Base-by-base conservation (phyloP, 2,113 vertebrate genomes). In the Todiramphus saurophagus region DNA sequence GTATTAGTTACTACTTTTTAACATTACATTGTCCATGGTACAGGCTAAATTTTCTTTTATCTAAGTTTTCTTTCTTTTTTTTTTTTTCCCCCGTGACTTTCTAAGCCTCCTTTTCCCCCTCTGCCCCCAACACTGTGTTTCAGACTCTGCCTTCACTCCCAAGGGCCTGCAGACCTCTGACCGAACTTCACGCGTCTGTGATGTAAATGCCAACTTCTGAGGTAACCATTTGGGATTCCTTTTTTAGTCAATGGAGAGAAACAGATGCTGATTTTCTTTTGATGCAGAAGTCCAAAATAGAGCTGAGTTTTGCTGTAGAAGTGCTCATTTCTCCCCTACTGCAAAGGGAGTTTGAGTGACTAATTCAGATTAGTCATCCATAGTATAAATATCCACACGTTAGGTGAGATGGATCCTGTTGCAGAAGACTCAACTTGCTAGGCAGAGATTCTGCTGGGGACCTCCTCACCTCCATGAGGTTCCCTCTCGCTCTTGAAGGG, bases 101-200 rank as follows among this genome's bases (percentile, higher is more conserved):
- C 55, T 58, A 6, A 79, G 46, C 31, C 11, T 15, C 23, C 25
- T 13, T 17, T 53, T 39, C 30, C 14, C 10, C 15, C 44, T 13
- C 3, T 2, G 1, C 10, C 6, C 23, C 6, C 5, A 15, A 0
- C 8, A 2, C 16, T 25, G 50, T 48, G 11, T 83, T 86, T n/a
- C 53, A 64, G 86, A 8, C 37, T 39, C 60, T 89, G 50, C 74
- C 78, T 84, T 85, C 14, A 1, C 24, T 75, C 84, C 27, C 37
- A 17, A 50, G 21, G 59, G 72, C 20, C 55, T 80, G 76, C 50
- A 66, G 68, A 33, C 19, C 31, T 84, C 41, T 68, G 48, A 4
- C 58, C 0, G 8, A 4, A 53, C 59, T 39, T 89, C 51, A 9
- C 58, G 9, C 13, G 14, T 55, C 35, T 64, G 4, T 48, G 72